phyloP scores from a whole-genome alignment of 2,113 vertebrate genomes.

The Cephalophus harveyi region DNA sequence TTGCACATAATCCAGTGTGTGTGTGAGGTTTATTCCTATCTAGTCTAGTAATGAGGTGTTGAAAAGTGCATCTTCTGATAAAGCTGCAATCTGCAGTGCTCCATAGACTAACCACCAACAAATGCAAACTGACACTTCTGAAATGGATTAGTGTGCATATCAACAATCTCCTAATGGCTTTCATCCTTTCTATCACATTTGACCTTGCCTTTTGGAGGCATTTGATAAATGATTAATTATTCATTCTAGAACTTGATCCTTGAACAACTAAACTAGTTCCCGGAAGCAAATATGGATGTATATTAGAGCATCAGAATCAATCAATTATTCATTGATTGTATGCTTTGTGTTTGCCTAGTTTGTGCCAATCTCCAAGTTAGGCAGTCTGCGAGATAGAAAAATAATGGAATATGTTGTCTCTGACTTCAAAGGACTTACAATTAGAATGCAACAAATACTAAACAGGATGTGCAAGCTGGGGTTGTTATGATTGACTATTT shows the following conservation, averaged over 20 bases:
- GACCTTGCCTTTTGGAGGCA: constrained; percentile 71
- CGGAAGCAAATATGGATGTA: constrained; percentile 71
- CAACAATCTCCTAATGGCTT: constrained; percentile 73
- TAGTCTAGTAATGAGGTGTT: constrained; percentile 15
- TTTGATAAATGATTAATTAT: constrained; percentile 74
- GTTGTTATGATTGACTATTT: neutral
- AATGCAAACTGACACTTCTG: constrained; percentile 67
- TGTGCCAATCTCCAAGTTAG: constrained; percentile 33
- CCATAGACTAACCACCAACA: constrained; percentile 46
- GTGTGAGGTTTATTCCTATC: neutral
- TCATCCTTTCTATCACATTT: constrained; percentile 69
- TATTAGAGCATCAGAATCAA: constrained; percentile 65
- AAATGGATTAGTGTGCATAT: constrained; percentile 63
- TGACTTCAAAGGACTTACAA: constrained; percentile 1
- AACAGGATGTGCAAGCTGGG: neutral
- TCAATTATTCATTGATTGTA: constrained; percentile 71
- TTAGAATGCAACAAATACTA: constrained; percentile 25
- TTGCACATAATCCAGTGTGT: neutral
- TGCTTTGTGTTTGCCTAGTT: constrained; percentile 46
- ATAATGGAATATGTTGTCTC: constrained; percentile 32
- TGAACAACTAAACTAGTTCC: constrained; percentile 73
- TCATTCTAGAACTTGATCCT: constrained; percentile 71
- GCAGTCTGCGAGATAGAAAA: constrained; percentile 12
- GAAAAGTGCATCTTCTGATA: constrained; percentile 57
- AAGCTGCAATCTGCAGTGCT: neutral